Base-by-base conservation (phyloP, 2,113 vertebrate species). In the Cephalopholis sonnerati region DNA sequence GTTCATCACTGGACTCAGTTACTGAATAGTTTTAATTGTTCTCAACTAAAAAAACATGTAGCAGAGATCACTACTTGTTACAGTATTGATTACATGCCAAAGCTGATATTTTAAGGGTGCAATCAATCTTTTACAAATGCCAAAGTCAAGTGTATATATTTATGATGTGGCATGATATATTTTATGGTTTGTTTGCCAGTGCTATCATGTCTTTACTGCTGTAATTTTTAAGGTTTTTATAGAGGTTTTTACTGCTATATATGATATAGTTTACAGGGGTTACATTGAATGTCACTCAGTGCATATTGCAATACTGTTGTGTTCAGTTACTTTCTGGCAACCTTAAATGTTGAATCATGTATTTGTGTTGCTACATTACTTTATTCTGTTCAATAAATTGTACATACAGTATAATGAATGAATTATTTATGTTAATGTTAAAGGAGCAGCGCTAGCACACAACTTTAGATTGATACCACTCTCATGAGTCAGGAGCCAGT, bases 311-410 rank as follows among this genome's bases (percentile, higher is more conserved):
- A 46, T 44, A 48, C 36, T 67, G 32, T 32, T 68, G 7, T 68
- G 3, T 64, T 66, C n/a, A 29, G 7, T 71, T 51, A 50, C 18
- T 29, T 11, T 59, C 1, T 44, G 25, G 25, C 15, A 63, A 50
- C 18, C 24, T 32, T 15, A 48, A 62, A 79, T 73, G 22, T 57
- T 63, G 15, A 48, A 54, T 64, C 12, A 10, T 65, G 17, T 51
- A 18, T 29, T 63, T 44, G 18, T 51, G 17, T 53, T 64, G 8
- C 12, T 12, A 65, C 17, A 62, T 15, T 57, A 46, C 57, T 54
- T 54, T 55, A 58, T 61, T 58, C 4, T 83, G 4, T 50, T 77
- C 25, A 80, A 69, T 83, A 81, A 70, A 83, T 36, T 77, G 5
- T 51, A 17, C 25, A 12, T 63, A 48, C 9, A 32, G 3, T 46